phyloP scores from a whole-genome alignment of 2,797 vertebrate genomes.

The Amblyopsis hoosieri region DNA sequence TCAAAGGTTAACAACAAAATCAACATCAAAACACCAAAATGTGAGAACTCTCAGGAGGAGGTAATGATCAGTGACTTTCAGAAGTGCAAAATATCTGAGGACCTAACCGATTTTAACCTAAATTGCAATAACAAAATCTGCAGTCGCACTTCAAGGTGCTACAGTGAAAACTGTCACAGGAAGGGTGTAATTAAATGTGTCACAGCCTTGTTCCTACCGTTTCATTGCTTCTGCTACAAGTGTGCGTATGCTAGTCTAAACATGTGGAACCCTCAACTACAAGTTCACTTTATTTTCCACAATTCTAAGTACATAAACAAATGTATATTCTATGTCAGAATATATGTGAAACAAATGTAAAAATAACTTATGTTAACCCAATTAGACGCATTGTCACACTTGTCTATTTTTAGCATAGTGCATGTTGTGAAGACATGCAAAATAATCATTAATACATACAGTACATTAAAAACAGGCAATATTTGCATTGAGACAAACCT shows the following conservation, averaged over 20 bases:
- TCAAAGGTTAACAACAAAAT: conserved; percentile 11
- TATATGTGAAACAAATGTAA: too few species aligned
- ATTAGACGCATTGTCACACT: too few species aligned
- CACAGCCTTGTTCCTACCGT: too few species aligned
- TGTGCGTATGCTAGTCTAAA: background rate
- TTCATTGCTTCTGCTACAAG: too few species aligned
- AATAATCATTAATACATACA: too few species aligned
- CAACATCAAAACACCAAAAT: conserved; percentile 26
- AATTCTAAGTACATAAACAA: too few species aligned
- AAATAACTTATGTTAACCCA: too few species aligned
- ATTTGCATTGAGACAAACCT: conserved; percentile 14
- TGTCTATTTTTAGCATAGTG: too few species aligned
- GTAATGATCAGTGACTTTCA: conserved; percentile 32
- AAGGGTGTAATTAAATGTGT: conserved; percentile 50
- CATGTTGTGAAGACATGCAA: too few species aligned
- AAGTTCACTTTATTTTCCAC: too few species aligned
- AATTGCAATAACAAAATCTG: conserved; percentile 28
- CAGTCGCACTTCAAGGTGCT: conserved; percentile 39
- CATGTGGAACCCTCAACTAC: background rate
- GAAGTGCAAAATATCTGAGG: conserved; percentile 42
- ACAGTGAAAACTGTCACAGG: conserved; percentile 40
- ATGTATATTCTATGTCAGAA: too few species aligned
- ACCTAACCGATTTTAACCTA: conserved; percentile 45
- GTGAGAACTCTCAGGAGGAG: conserved; percentile 33
- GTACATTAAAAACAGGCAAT: too few species aligned